Evolutionary conservation across 92 coral and sea anemone species (phyloP).

Genomic region (Palythoa caribaeorum): DNA sequence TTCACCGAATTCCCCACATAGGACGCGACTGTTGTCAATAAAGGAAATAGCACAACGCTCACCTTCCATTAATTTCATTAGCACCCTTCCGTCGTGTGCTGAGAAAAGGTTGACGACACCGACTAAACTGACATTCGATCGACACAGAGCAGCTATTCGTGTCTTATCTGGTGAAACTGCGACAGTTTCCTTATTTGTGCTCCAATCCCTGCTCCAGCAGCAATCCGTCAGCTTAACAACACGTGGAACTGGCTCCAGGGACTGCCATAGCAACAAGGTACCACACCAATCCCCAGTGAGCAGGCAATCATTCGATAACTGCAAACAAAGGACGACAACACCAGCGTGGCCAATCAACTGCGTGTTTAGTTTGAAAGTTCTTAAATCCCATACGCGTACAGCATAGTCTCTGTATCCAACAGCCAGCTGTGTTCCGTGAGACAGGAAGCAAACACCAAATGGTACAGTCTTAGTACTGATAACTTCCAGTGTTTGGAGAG

Average conservation of each 20-base stretch:
- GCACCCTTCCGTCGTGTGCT: slow-evolving; percentile 21
- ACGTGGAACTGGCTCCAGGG: background rate
- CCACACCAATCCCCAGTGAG: slow-evolving; percentile 35
- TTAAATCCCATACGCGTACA: slow-evolving; percentile 41
- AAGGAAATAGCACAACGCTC: slow-evolving; percentile 21
- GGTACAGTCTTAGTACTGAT: background rate
- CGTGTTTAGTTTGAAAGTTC: background rate
- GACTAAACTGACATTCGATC: background rate
- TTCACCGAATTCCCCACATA: slow-evolving; percentile 10
- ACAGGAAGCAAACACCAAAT: slow-evolving; percentile 20
- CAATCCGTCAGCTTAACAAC: slow-evolving; percentile 13
- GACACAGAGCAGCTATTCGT: slow-evolving; percentile 27
- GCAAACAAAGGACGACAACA: slow-evolving; percentile 1
- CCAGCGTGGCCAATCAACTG: background rate
- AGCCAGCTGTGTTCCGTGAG: slow-evolving; percentile 26
- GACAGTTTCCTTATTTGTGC: slow-evolving; percentile 11
- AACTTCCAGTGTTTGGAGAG: slow-evolving; percentile 14
- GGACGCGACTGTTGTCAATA: slow-evolving; percentile 32
- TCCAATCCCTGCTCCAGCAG: slow-evolving; percentile 16
- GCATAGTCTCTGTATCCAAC: slow-evolving; percentile 24
- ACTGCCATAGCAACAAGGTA: slow-evolving; percentile 32
- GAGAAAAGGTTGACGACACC: slow-evolving; percentile 20
- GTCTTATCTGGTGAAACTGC: slow-evolving; percentile 37
- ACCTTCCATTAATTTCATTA: slow-evolving; percentile 20
- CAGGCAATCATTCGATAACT: slow-evolving; percentile 1